Evolutionary conservation across 92 coral and sea anemone genomes (phyloP).

Genomic region (Epizoanthus scotinus): DNA sequence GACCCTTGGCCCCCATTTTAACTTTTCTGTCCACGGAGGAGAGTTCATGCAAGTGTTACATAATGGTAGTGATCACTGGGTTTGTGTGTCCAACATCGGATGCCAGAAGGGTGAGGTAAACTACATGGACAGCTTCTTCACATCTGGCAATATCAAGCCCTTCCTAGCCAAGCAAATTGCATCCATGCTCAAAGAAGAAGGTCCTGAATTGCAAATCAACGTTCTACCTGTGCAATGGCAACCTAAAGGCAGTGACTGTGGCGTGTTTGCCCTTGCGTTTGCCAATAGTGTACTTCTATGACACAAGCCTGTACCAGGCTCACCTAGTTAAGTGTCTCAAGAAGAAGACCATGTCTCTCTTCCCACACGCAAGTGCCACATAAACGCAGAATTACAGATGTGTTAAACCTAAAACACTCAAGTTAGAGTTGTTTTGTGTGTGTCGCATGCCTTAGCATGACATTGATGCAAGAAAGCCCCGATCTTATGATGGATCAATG

Average conservation of each 20-base stretch:
- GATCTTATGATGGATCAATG: too few relatives aligned
- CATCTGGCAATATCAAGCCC: too few relatives aligned
- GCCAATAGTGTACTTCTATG: constrained; percentile 35
- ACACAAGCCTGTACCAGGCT: not conserved
- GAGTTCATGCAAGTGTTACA: constrained; percentile 64
- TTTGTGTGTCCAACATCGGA: constrained; percentile 46
- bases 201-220: constrained; percentile 30
- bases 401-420: not conserved
- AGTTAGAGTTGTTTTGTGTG: too few relatives aligned
- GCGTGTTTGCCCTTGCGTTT: constrained; percentile 64
- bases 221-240: constrained; percentile 57
- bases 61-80: constrained; percentile 57
- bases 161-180: constrained; percentile 48
- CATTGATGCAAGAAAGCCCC: too few relatives aligned
- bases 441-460: constrained; percentile 30
- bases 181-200: constrained; percentile 26
- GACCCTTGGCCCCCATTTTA: too few relatives aligned
- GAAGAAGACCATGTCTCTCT: constrained; percentile 1
- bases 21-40: too few relatives aligned
- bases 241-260: constrained; percentile 59
- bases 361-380: constrained; percentile 27
- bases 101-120: constrained; percentile 44
- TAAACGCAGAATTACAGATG: not conserved
- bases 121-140: constrained; percentile 56
- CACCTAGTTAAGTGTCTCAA: constrained; percentile 39